phyloP scores from a whole-genome alignment of 2,888 invertebrate species.

The Tuta absoluta region DNA sequence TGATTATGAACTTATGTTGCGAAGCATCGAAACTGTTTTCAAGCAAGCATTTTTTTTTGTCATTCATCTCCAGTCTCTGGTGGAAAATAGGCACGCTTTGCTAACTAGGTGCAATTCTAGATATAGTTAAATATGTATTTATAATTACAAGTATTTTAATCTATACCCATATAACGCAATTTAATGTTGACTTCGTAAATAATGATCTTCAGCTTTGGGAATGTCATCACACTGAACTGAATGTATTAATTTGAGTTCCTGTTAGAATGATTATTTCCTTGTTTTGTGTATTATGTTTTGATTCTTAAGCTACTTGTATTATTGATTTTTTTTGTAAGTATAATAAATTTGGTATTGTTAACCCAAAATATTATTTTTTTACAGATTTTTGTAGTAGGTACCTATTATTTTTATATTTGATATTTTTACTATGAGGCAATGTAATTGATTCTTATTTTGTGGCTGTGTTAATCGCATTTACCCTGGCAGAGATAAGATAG shows the following conservation, averaged over 20 bases:
- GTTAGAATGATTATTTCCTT: not conserved
- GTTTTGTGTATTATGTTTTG: not conserved
- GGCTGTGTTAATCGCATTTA: conserved; percentile 27
- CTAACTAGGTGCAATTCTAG: conserved; percentile 8
- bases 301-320: not conserved
- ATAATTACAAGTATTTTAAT: not conserved
- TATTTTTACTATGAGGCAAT: not conserved
- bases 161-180: not conserved
- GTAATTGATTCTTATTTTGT: conserved; percentile 15
- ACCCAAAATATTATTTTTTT: not conserved
- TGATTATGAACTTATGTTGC: conserved; percentile 2
- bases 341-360: not conserved
- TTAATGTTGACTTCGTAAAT: not conserved
- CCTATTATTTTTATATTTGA: not conserved
- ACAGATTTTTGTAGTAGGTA: not conserved
- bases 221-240: not conserved
- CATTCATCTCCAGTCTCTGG: too few relatives aligned
- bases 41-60: too few relatives aligned
- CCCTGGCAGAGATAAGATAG: conserved; percentile 7
- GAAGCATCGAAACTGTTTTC: conserved; percentile 18
- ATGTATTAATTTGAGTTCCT: not conserved
- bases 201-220: too few relatives aligned
- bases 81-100: not conserved
- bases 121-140: not conserved
- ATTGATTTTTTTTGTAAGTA: too few relatives aligned